Base-by-base conservation (phyloP, 2,888 invertebrate genomes). In the Litoditis marina region DNA sequence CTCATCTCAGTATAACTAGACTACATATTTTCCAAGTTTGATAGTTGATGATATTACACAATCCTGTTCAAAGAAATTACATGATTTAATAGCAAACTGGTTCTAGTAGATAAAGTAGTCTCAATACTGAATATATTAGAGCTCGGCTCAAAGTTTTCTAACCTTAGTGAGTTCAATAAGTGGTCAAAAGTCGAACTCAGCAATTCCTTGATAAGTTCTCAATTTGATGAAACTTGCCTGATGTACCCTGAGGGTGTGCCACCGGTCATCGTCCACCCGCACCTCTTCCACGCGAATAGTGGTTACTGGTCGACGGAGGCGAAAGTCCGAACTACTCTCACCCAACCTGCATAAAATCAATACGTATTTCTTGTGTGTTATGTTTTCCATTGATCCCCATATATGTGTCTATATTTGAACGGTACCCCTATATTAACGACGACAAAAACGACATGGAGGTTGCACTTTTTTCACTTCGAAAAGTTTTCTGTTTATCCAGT, bases 161-260 rank as follows among this genome's bases (percentile, higher is more conserved):
- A n/a, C n/a, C n/a, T n/a, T n/a, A n/a, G n/a, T n/a, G n/a, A n/a
- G n/a, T n/a, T n/a, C n/a, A n/a, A n/a, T n/a, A n/a, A n/a, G n/a
- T n/a, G n/a, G n/a, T n/a, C n/a, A n/a, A n/a, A n/a, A n/a, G n/a
- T n/a, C n/a, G n/a, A n/a, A n/a, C n/a, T n/a, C n/a, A n/a, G n/a
- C n/a, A n/a, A n/a, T n/a, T n/a, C n/a, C n/a, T n/a, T n/a, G n/a
- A n/a, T n/a, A n/a, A n/a, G n/a, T n/a, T n/a, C n/a, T n/a, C n/a
- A n/a, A n/a, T n/a, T n/a, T n/a, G n/a, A n/a, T n/a, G n/a, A n/a
- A 47, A 47, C 13, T 5, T 49, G 71, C 75, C 65, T 79, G 88
- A 60, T 91, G 87, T 68, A 96, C 85, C 13, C 90, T 88, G 42
- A 95, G 89, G 81, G 92, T 91, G 83, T 96, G 96, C 91, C 94